Percentiles rank a stretch among this genome's conserved stretches.
Evolutionary conservation across 1,140 invertebrate genomes (phyloP).

Genomic region (Venturia canescens): DNA sequence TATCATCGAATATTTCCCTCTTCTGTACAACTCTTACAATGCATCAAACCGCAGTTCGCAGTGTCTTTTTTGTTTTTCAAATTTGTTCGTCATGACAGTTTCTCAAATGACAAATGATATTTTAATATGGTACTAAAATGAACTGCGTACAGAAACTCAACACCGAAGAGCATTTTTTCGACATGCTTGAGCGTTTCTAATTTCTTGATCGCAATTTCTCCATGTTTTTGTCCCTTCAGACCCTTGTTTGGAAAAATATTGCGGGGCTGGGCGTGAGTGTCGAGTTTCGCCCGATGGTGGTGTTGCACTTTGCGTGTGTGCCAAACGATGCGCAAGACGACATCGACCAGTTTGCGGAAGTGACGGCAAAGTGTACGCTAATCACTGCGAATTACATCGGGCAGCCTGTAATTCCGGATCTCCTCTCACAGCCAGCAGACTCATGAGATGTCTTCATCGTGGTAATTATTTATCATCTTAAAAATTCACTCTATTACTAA

Average conservation of each 20-base stretch:
- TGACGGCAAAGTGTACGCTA: slow-evolving; percentile 84
- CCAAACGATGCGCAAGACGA: slow-evolving; percentile 76
- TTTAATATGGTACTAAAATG: too few relatives aligned
- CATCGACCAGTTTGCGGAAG: slow-evolving; percentile 85
- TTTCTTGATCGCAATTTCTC: too few relatives aligned
- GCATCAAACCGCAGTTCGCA: not conserved
- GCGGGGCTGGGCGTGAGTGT: slow-evolving; percentile 84
- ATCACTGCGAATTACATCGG: slow-evolving; percentile 87
- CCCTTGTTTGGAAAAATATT: slow-evolving; percentile 82
- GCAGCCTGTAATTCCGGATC: slow-evolving; percentile 81
- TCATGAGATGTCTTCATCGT: slow-evolving; percentile 75
- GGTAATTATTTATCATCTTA: slow-evolving; percentile 63
- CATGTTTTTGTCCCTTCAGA: not conserved
- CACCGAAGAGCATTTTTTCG: too few relatives aligned
- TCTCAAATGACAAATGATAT: too few relatives aligned
- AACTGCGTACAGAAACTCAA: too few relatives aligned
- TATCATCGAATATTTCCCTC: slow-evolving; percentile 29
- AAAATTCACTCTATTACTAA: not conserved
- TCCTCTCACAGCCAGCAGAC: slow-evolving; percentile 79
- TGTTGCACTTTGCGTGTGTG: slow-evolving; percentile 81
- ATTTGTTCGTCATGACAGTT: too few relatives aligned
- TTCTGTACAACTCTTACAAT: not conserved
- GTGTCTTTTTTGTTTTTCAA: too few relatives aligned
- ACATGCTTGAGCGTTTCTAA: too few relatives aligned
- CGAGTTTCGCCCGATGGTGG: slow-evolving; percentile 74